Conservation (phyloP, 2,888 invertebrate genomes). For the Quadriops clusia region DNA sequence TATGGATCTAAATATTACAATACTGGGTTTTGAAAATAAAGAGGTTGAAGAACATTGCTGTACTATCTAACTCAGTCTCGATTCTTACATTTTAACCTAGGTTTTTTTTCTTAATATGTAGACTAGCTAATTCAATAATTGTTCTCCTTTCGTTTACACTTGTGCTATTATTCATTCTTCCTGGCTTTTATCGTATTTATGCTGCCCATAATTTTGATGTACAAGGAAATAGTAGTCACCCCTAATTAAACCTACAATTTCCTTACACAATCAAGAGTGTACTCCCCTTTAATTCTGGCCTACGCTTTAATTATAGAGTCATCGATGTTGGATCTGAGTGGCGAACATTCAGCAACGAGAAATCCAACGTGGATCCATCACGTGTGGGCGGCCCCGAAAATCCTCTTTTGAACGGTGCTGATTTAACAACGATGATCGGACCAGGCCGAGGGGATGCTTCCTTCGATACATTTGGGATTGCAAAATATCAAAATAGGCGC, state of each 20-base stretch:
- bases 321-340: conserved; percentile 99
- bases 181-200: no score
- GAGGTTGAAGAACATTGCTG: no score
- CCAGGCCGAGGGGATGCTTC: conserved; percentile 64
- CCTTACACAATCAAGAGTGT: no score
- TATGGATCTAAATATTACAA: no score
- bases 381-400: conserved; percentile 99
- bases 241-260: not conserved
- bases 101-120: no score
- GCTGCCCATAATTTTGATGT: no score
- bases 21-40: no score
- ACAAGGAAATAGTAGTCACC: not conserved
- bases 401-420: conserved; percentile 87
- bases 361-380: conserved; percentile 91
- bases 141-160: no score
- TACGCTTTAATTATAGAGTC: conserved; percentile 50
- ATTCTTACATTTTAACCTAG: no score
- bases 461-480: conserved; percentile 75
- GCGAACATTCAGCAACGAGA: conserved; percentile 99
- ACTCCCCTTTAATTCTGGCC: conserved; percentile 2
- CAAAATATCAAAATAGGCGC: conserved; percentile 61
- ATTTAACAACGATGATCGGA: conserved; percentile 92
- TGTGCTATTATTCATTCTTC: conserved; percentile 5
- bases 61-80: no score
- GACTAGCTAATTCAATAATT: no score